A percentile compares a stretch with the other conserved stretches of the same genome.
Conservation (phyloP, 2,888 invertebrate species). For the Ichneumon xanthorius region DNA sequence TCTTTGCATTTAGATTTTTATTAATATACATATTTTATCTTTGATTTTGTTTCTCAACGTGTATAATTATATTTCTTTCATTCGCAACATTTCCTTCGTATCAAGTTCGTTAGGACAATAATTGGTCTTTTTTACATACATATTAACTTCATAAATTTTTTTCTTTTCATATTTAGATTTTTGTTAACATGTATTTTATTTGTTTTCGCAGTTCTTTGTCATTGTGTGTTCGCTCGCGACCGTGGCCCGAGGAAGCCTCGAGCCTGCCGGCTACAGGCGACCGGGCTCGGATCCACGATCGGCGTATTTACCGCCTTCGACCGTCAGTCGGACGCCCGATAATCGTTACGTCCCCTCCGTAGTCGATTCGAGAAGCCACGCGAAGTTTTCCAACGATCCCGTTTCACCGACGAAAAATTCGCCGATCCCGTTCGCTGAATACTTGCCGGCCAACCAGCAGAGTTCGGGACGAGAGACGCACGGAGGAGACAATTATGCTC, state of each 20-base stretch:
- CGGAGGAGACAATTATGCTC: constrained; percentile 24
- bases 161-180: not conserved
- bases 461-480: constrained; percentile 5
- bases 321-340: constrained; percentile 32
- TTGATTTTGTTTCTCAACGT: no score
- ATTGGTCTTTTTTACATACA: not conserved
- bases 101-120: no score
- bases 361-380: constrained; percentile 10
- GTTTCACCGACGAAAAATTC: constrained; percentile 42
- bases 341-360: constrained; percentile 59
- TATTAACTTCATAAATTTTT: not conserved
- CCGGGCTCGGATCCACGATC: constrained; percentile 71
- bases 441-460: constrained; percentile 68
- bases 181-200: not conserved
- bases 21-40: no score
- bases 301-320: constrained; percentile 64
- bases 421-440: constrained; percentile 62
- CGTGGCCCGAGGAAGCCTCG: constrained; percentile 75
- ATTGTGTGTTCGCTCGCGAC: constrained; percentile 70
- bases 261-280: constrained; percentile 76
- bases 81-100: no score
- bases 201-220: constrained; percentile 69
- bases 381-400: constrained; percentile 36
- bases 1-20: no score
- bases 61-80: no score